Base-by-base conservation (phyloP, 2,888 invertebrate genomes). In the Dendrolimus pini region DNA sequence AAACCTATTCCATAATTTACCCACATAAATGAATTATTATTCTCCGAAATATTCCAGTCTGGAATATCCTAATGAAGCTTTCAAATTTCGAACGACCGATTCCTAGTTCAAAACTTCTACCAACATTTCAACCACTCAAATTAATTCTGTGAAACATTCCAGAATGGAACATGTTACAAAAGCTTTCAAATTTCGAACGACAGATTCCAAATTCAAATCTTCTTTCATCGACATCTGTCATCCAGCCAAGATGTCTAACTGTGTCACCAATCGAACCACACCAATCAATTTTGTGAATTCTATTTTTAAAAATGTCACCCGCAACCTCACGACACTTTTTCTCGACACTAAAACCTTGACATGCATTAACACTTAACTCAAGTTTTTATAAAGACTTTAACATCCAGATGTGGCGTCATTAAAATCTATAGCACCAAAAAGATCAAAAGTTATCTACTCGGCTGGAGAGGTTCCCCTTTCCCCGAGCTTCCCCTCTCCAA, bases 401-500 rank as follows among this genome's bases (percentile, higher is more conserved):
- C 78, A 74, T 82, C 85, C 89, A 89, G 87, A 87, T 89, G 88
- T 83, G 85, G 83, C 85, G 83, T 89, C 89, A 89, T 90, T 89
- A 88, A 88, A 89, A 88, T 87, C 86, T 85, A 80, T 79, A 75
- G 78, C 77, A 82, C 84, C 83, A 86, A 88, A 89, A 88, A 89
- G 89, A 89, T 90, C 89, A 88, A 89, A 89, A 89, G 88, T 89
- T 89, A 88, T 89, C 86, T 86, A 78, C 78, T 83, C 78, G 70
- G 80, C 75, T 82, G 77, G 80, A 83, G 83, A 80, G 82, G 71
- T 75, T 77, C 78, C 75, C 76, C 72, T 74, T 75, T 74, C 77
- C 68, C 75, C 76, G 75, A 78, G 71, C 69, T 70, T 72, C 72
- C 77, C 77, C 81, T 78, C 73, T 69, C 78, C 75, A 77, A 66